These are phyloP conservation scores for Harmothoe impar DNA, from an alignment of 2,888 invertebrate genomes.

Conservation along the genomic window DNA sequence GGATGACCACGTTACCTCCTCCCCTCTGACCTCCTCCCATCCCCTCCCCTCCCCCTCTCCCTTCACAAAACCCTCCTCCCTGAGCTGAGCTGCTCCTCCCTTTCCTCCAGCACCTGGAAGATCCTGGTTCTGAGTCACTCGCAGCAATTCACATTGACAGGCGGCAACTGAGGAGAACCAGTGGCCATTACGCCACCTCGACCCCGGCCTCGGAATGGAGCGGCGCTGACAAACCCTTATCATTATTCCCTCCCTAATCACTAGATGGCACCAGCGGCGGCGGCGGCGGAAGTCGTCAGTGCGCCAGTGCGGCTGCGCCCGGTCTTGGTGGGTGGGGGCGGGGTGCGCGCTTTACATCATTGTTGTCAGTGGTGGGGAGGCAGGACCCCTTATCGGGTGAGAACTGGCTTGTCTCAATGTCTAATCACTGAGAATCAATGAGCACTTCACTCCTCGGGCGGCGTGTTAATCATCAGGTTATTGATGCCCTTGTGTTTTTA, in stretches of 20 bases:
- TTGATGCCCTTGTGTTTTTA: constrained; percentile 3
- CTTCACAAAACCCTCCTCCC: neutral
- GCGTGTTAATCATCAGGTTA: constrained; percentile 21
- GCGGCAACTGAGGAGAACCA: constrained; percentile 18
- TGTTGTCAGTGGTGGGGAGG: neutral
- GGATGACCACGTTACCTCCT: neutral
- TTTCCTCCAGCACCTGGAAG: constrained; percentile 18
- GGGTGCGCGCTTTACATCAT: constrained; percentile 4
- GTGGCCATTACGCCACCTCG: constrained; percentile 17
- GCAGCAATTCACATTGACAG: neutral
- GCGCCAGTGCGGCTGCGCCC: neutral
- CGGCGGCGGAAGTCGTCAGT: neutral
- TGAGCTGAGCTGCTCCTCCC: neutral
- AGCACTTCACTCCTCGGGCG: neutral
- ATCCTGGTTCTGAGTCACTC: neutral
- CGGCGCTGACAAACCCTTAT: constrained; percentile 24
- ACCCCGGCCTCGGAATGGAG: neutral
- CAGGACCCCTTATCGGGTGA: neutral
- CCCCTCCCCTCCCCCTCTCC: neutral
- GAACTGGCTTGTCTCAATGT: constrained; percentile 53
- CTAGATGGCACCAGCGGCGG: constrained; percentile 42
- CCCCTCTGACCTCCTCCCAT: neutral
- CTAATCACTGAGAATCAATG: constrained; percentile 19
- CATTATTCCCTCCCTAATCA: constrained; percentile 31
- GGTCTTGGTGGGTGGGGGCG: neutral